Evolutionary conservation across 2,888 invertebrate species (phyloP), one percentile per base, ranked within the genome.

Genomic region (Cantharis flavilabris): DNA sequence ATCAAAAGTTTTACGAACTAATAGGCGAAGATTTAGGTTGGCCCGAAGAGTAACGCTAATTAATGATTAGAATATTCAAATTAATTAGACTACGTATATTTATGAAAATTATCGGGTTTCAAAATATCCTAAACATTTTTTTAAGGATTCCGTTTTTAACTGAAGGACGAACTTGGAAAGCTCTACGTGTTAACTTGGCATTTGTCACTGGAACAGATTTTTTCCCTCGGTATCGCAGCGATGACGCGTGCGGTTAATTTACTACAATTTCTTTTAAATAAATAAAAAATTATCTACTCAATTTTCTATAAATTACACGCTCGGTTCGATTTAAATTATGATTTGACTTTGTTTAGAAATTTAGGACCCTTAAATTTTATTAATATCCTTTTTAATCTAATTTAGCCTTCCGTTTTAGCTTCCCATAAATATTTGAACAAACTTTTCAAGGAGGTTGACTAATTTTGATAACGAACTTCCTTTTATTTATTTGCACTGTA

Each of bases 11-110:
- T 88, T 98, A 97, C 88, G 95, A 97, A 84, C 92, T 98, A 83
- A 94, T 97, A n/a, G 96, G 97, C 3, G 95, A 96, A 87, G 96
- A 96, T 88, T 93, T 98, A 81, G 95, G 96, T 79, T 98, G 98
- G 98, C 96, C 97, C 70, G 96, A 96, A 88, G 95, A 96, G 88
- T 96, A 91, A 88, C 82, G 82, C 75, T 79, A 75, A 73, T 72
- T 73, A 71, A 73, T 69, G 76, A 80, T 73, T 79, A 75, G 75
- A 71, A 67, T 70, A 65, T 77, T 69, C 69, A 70, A 71, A 72
- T 62, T 72, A 23, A 63, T 72, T 76, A 76, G 67, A 49, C 14
- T 20, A 33, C 64, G 62, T 76, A 69, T 49, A 16, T 16, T 75
- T 75, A 71, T 72, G 70, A 74, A 18, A 64, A 62, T n/a, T 33